These are phyloP conservation scores for Willowsia nigromaculata DNA, from an alignment of 2,888 invertebrate species.

Conservation along the genomic window DNA sequence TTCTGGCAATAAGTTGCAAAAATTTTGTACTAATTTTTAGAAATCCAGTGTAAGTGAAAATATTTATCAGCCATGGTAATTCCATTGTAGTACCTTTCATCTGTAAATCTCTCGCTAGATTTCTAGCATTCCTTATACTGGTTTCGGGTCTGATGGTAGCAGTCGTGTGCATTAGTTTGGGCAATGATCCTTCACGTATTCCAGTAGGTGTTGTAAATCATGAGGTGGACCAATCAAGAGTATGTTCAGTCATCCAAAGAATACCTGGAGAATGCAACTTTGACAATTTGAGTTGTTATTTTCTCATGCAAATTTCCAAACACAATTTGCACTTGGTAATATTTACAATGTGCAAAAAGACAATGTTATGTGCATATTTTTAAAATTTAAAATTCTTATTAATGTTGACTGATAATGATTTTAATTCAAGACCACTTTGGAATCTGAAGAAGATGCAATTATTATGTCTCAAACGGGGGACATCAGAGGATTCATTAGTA, in stretches of 20 bases:
- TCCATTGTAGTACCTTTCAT: no score
- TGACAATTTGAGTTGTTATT: slow-evolving; percentile 63
- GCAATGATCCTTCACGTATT: slow-evolving; percentile 60
- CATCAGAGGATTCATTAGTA: slow-evolving; percentile 63
- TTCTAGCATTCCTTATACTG: no score
- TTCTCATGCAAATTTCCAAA: slow-evolving; percentile 46
- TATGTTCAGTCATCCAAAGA: not conserved
- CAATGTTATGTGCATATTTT: no score
- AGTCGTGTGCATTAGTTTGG: no score
- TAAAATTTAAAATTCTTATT: not conserved
- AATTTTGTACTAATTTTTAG: no score
- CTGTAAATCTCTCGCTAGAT: no score
- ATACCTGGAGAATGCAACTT: slow-evolving; percentile 30
- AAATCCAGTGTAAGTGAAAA: no score
- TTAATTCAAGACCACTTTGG: not conserved
- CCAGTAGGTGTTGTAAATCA: slow-evolving; percentile 64
- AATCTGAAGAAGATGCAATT: slow-evolving; percentile 51
- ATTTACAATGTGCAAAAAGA: no score
- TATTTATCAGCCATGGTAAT: no score
- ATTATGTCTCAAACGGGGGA: slow-evolving; percentile 27
- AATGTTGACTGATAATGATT: no score
- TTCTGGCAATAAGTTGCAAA: no score
- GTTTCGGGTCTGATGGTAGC: no score
- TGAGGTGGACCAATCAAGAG: slow-evolving; percentile 22
- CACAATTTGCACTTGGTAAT: slow-evolving; percentile 14